A percentile compares a stretch with the other conserved stretches of the same genome.
These are phyloP conservation scores for Oscheius sp. DNA, from an alignment of 2,888 invertebrate genomes.

Conservation along the genomic window DNA sequence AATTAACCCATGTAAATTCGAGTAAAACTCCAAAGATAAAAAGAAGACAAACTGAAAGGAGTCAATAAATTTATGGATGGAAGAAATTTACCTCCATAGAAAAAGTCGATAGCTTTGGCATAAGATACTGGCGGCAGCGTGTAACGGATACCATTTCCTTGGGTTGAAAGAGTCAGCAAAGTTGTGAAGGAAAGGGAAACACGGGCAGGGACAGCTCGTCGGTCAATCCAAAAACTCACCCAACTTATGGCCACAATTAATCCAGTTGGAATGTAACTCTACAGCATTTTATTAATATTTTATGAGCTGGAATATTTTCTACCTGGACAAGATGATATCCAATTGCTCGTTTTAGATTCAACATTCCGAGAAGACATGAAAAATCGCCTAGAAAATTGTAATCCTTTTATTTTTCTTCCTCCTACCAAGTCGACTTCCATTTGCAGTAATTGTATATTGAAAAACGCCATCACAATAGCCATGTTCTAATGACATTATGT, in stretches of 20 bases:
- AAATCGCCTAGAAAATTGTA: conserved; percentile 57
- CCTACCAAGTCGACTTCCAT: conserved; percentile 57
- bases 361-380: conserved; percentile 62
- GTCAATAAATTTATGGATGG: not conserved
- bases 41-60: conserved; percentile 65
- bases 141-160: conserved; percentile 68
- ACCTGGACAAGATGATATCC: conserved; percentile 76
- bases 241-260: conserved; percentile 62
- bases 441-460: conserved; percentile 65
- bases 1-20: conserved; percentile 67
- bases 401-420: not conserved
- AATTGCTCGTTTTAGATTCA: conserved; percentile 75
- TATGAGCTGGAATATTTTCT: not conserved
- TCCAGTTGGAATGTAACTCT: conserved; percentile 57
- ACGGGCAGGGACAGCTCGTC: conserved; percentile 58
- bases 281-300: not conserved
- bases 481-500: conserved; percentile 59
- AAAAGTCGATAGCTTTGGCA: conserved; percentile 68
- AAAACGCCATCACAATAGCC: conserved; percentile 68
- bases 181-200: conserved; percentile 62
- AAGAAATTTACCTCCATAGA: conserved; percentile 59
- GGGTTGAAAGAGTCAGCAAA: conserved; percentile 58
- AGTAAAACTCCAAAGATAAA: conserved; percentile 69
- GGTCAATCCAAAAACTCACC: conserved; percentile 60
- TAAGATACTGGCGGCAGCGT: conserved; percentile 66